These are phyloP conservation scores for Elanus axillaris DNA, from an alignment of 2,113 vertebrate genomes.

Conservation along the genomic window DNA sequence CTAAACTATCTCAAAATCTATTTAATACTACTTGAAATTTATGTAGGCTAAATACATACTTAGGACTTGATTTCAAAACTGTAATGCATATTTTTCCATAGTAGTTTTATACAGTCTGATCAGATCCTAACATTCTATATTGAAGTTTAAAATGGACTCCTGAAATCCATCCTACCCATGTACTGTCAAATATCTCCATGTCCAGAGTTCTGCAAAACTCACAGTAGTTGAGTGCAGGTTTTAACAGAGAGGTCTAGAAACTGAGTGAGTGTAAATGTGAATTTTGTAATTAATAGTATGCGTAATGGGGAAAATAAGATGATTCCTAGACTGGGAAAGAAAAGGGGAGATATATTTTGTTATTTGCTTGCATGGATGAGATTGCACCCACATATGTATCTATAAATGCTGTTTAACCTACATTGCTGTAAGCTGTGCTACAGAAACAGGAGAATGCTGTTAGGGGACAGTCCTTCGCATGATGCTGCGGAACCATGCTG, in stretches of 20 bases:
- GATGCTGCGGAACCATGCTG: background rate
- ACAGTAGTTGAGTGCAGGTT: background rate
- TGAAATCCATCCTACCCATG: background rate
- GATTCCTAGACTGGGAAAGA: background rate
- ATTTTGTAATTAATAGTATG: background rate
- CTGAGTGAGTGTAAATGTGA: background rate
- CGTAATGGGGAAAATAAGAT: background rate
- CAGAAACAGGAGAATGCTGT: background rate
- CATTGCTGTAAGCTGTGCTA: accelerated
- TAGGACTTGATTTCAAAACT: background rate
- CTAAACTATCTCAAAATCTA: background rate
- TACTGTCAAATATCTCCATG: background rate
- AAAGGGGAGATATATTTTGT: background rate
- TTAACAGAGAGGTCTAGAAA: background rate
- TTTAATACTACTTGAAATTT: background rate
- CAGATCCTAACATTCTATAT: background rate
- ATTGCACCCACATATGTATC: background rate
- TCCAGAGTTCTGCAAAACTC: background rate
- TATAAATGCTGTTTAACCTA: background rate
- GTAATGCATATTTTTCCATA: background rate
- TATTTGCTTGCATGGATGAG: background rate
- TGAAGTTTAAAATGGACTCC: background rate
- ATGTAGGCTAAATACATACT: background rate
- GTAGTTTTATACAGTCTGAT: background rate
- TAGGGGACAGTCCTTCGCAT: background rate